These are phyloP conservation scores for Peromyscus maniculatus DNA, from an alignment of 2,113 vertebrate species.

Conservation along the genomic window DNA sequence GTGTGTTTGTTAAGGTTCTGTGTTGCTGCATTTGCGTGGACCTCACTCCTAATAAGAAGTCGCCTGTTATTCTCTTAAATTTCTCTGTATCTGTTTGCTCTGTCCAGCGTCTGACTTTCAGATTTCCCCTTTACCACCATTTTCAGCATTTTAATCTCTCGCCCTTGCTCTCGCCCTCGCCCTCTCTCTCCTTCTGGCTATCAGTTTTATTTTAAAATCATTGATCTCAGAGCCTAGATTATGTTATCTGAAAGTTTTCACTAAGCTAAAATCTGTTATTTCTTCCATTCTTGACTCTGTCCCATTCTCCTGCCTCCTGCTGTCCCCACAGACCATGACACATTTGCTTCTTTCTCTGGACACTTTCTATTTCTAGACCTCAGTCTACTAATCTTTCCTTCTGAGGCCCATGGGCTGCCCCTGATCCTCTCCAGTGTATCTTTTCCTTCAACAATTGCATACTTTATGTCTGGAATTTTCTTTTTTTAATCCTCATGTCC, in stretches of 20 bases:
- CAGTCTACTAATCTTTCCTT: neutral
- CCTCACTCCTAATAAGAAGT: neutral
- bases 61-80: neutral
- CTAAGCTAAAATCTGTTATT: neutral
- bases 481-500: neutral
- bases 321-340: neutral
- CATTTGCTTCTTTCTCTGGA: neutral
- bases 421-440: too few relatives aligned
- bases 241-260: neutral
- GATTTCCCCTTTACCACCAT: neutral
- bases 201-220: neutral
- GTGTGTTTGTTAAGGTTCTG: neutral
- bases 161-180: neutral
- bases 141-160: neutral
- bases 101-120: neutral
- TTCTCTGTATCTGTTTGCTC: neutral
- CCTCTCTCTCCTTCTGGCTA: neutral
- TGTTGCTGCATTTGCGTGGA: neutral
- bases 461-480: neutral
- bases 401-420: too few relatives aligned
- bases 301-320: neutral
- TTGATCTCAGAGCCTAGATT: neutral
- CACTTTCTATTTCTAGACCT: neutral
- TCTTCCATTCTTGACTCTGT: too few relatives aligned
- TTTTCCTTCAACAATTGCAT: neutral